Evolutionary conservation across 2,888 invertebrate genomes (phyloP).

Genomic region (Capitulum mitella): DNA sequence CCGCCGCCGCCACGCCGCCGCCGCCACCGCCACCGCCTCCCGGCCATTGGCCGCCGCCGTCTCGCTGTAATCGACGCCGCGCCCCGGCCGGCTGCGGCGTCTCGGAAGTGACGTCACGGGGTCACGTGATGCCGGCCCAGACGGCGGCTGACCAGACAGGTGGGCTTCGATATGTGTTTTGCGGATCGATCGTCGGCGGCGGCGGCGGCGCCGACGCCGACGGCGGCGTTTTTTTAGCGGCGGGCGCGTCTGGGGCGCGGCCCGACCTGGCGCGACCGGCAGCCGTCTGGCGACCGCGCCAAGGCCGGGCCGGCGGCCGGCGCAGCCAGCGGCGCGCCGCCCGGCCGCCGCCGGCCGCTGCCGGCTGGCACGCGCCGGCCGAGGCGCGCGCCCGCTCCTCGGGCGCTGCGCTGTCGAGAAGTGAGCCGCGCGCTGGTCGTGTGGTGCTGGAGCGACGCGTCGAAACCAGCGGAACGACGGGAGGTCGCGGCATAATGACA

Average conservation of each 20-base stretch:
- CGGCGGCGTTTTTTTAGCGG: neutral
- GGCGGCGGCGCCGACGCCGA: neutral
- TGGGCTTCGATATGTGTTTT: neutral
- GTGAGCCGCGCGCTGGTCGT: too few relatives aligned
- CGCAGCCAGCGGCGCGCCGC: too few relatives aligned
- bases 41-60: neutral
- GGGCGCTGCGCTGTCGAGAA: too few relatives aligned
- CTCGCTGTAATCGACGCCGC: neutral
- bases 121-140: neutral
- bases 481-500: too few relatives aligned
- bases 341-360: too few relatives aligned
- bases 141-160: neutral
- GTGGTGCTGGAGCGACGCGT: too few relatives aligned
- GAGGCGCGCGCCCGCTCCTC: too few relatives aligned
- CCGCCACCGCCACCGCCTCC: neutral
- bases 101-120: conserved; percentile 12
- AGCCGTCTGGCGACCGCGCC: neutral
- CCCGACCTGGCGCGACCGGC: too few relatives aligned
- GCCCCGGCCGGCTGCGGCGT: neutral
- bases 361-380: too few relatives aligned
- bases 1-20: neutral
- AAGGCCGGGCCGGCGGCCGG: neutral
- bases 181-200: neutral
- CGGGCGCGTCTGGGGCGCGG: neutral
- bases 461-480: too few relatives aligned